These are phyloP conservation scores for Pantala flavescens DNA, from an alignment of 1,140 invertebrate species.

Conservation along the genomic window DNA sequence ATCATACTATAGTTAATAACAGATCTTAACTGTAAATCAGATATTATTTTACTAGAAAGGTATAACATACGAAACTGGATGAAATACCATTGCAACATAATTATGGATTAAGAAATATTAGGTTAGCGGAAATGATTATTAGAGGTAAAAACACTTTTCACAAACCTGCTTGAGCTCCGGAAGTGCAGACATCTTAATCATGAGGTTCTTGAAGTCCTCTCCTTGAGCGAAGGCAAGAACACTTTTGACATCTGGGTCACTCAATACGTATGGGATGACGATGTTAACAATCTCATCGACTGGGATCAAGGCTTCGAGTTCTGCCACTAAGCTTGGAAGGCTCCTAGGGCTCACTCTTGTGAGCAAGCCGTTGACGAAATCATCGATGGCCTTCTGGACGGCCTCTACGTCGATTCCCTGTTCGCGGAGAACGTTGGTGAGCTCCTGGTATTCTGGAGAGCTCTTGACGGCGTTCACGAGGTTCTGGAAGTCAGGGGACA, in stretches of 20 bases:
- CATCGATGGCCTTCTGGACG: not conserved
- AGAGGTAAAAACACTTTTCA: no score
- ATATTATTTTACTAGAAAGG: no score
- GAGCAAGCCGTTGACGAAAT: not conserved
- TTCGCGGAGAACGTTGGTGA: not conserved
- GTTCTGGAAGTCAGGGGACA: not conserved
- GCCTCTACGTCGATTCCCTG: not conserved
- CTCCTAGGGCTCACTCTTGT: no score
- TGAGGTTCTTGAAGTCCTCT: conserved; percentile 23
- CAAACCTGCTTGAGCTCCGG: conserved; percentile 19
- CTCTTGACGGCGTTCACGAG: not conserved
- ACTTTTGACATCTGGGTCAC: conserved; percentile 26
- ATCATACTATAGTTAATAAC: no score
- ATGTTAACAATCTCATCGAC: conserved; percentile 21
- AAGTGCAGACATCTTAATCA: conserved; percentile 21
- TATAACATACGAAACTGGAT: no score
- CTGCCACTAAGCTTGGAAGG: no score
- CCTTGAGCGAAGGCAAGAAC: conserved; percentile 17
- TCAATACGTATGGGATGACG: conserved; percentile 23
- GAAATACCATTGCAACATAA: no score
- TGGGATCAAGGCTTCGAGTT: conserved; percentile 15
- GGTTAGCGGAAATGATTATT: no score
- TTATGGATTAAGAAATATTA: no score
- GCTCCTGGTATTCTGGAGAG: not conserved
- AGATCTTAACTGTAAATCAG: no score